These are phyloP conservation scores for Molossus molossus DNA, from an alignment of 2,797 vertebrate genomes.

Conservation along the genomic window DNA sequence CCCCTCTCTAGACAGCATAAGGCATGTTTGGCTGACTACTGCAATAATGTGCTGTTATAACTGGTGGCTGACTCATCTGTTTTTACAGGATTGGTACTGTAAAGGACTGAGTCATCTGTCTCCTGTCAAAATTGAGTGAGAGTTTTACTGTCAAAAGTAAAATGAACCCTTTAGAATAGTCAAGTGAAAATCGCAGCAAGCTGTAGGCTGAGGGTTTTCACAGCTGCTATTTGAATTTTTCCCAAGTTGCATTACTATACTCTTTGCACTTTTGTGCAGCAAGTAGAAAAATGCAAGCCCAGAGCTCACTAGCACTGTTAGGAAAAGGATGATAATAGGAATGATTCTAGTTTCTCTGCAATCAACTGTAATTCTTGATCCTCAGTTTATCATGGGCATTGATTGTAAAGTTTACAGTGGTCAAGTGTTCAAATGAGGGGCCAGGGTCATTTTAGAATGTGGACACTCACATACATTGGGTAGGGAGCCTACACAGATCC, in stretches of 20 bases:
- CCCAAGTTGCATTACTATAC: not conserved
- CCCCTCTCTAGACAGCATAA: slow-evolving; percentile 61
- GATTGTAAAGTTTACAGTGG: not conserved
- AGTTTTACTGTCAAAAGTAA: slow-evolving; percentile 65
- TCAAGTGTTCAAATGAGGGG: not conserved
- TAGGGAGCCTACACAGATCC: not conserved
- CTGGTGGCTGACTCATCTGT: not conserved
- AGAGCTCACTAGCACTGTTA: not conserved
- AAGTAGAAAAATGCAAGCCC: slow-evolving; percentile 30
- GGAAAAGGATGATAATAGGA: not conserved
- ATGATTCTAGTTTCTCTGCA: slow-evolving; percentile 10
- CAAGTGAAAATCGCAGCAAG: slow-evolving; percentile 57
- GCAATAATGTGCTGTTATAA: slow-evolving; percentile 51
- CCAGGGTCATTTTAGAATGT: not conserved
- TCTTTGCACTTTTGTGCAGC: not conserved
- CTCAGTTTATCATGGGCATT: not conserved
- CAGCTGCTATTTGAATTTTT: not conserved
- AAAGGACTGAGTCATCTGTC: slow-evolving; percentile 65
- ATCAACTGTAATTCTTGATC: not conserved
- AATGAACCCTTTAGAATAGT: slow-evolving; percentile 53
- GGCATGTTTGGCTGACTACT: slow-evolving; percentile 62
- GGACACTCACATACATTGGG: not conserved
- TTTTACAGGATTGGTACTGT: slow-evolving; percentile 48
- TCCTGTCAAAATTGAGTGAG: slow-evolving; percentile 68
- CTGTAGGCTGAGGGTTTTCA: not conserved